Base-by-base conservation (phyloP, 2,797 vertebrate genomes). In the Mallotus villosus region DNA sequence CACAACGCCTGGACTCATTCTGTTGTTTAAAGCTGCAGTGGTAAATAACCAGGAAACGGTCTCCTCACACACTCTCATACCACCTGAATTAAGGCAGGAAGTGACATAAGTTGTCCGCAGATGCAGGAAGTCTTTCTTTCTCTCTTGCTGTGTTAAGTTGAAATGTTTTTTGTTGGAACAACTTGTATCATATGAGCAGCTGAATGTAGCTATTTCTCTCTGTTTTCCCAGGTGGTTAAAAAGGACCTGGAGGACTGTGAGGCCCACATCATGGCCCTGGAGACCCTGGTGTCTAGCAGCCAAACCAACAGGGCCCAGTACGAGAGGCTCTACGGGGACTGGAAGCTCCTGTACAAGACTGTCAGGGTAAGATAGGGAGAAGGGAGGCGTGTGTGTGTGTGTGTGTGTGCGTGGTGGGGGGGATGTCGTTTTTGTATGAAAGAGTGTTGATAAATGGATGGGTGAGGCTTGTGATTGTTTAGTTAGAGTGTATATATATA, bases 161-260 rank as follows among this genome's bases (percentile, higher is more conserved):
- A 12, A 12, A 3, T 0, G 0, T 46, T 46, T 46, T 46, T 8
- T 14, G 41, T 12, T 46, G 41, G 41, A 46, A 14, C 41, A 3
- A 14, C 41, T 12, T 46, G 14, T 11, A 46, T 46, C 41, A 14
- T 14, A 46, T 12, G 12, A 46, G 2, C 41, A 46, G 41, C 41
- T 46, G 41, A 46, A 46, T 12, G 11, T 14, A 2, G 11, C 41
- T 46, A 1, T 46, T 46, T 14, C 51, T 3, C n/a, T 21, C 2
- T 51, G 8, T 63, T 6, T 73, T 4, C 24, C 5, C 87, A 96
- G 95, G 89, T 86, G 70, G 92, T 98, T 63, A 94, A 93, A 76
- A 96, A 93, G 79, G 96, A 97, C 29, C 83, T 95, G 74, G 88
- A 94, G 78, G 95, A 95, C 69, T 91, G 92, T 65, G 84, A 87